These are phyloP conservation scores for Andricus quercusramuli DNA, from an alignment of 2,888 invertebrate genomes.

Conservation along the genomic window DNA sequence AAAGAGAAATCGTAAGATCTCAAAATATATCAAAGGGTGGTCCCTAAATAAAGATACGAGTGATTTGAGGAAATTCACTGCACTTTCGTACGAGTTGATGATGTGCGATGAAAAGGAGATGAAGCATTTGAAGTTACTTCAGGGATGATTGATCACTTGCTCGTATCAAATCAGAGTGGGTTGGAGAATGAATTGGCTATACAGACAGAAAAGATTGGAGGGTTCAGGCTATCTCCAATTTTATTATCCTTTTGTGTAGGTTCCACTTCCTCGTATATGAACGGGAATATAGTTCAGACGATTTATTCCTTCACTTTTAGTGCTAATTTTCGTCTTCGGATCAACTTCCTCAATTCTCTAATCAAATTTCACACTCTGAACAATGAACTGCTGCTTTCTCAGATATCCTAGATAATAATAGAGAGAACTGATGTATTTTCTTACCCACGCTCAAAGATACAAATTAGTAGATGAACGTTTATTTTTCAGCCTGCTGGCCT, in stretches of 20 bases:
- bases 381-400: no score
- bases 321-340: slow-evolving; percentile 4
- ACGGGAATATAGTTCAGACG: neutral
- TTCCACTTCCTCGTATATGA: neutral
- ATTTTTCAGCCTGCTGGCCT: no score
- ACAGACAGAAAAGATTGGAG: neutral
- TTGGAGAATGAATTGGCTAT: slow-evolving; percentile 5
- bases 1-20: no score
- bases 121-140: slow-evolving; percentile 1
- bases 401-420: no score
- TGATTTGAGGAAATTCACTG: neutral
- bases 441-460: no score
- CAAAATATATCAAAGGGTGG: no score
- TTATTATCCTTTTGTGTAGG: neutral
- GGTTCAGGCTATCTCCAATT: neutral
- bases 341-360: slow-evolving; percentile 6
- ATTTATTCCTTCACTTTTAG: slow-evolving; percentile 1
- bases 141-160: neutral
- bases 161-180: slow-evolving; percentile 7
- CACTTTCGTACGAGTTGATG: neutral
- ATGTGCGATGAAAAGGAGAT: neutral
- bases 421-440: no score
- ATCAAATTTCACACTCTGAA: neutral
- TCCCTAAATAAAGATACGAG: neutral
- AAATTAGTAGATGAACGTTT: no score